Evolutionary conservation across 1,140 invertebrate genomes (phyloP).

Genomic region (Holotrichia oblita): DNA sequence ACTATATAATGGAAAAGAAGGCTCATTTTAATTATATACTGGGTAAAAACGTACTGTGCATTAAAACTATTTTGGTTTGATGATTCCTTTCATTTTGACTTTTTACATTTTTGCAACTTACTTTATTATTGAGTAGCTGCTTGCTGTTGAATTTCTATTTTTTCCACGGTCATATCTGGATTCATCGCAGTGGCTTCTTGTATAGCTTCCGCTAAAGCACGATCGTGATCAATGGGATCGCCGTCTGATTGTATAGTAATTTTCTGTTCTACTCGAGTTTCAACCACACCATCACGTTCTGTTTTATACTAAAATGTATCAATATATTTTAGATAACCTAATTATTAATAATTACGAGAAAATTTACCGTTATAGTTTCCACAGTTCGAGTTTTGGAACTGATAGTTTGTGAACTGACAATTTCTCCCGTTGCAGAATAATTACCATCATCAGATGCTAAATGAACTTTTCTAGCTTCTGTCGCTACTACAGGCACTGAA

Average conservation of each 20-base stretch:
- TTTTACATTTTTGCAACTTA: neutral
- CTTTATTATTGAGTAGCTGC: constrained; percentile 33
- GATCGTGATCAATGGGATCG: constrained; percentile 96
- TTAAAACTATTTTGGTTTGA: no score
- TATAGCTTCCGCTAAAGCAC: constrained; percentile 92
- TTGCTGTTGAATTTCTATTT: constrained; percentile 96
- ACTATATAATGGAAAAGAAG: no score
- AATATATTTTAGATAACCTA: constrained; percentile 11
- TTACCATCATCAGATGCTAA: constrained; percentile 69
- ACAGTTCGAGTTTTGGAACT: constrained; percentile 95
- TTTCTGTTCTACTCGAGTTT: constrained; percentile 96
- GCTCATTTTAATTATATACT: no score
- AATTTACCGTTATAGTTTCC: constrained; percentile 90
- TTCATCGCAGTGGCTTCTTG: constrained; percentile 96
- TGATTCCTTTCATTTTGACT: no score
- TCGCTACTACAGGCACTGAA: constrained; percentile 75
- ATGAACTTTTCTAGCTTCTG: constrained; percentile 77
- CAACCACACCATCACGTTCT: constrained; percentile 93
- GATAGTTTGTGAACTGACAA: constrained; percentile 90
- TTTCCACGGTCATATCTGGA: constrained; percentile 96
- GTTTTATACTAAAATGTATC: constrained; percentile 86
- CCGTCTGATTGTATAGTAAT: constrained; percentile 97
- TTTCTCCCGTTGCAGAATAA: constrained; percentile 78
- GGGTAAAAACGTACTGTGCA: no score
- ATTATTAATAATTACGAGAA: neutral